Conservation (phyloP, 2,113 vertebrate species). For the Acrocephalus kingi region DNA sequence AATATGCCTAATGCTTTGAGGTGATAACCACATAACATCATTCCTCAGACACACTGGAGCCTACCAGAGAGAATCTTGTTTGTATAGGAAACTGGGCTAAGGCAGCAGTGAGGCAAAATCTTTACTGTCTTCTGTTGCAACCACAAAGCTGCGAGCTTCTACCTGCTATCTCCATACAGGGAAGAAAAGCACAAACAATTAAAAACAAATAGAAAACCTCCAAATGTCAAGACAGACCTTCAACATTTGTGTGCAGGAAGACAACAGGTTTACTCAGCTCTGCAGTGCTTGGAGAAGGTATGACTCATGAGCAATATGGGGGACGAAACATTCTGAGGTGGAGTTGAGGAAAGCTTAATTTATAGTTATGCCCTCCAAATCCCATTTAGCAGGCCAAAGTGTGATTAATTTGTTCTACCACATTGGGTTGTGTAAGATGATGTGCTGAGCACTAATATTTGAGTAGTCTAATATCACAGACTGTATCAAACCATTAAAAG, state of each 20-base stretch:
- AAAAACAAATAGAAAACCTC: constrained; percentile 22
- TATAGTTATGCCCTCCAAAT: neutral
- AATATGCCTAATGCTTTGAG: neutral
- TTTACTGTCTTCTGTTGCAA: neutral
- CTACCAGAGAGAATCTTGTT: constrained; percentile 29
- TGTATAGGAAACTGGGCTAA: constrained; percentile 29
- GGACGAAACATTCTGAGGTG: neutral
- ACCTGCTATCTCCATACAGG: constrained; percentile 7
- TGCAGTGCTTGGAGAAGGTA: neutral
- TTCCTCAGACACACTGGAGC: constrained; percentile 51
- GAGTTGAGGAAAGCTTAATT: neutral
- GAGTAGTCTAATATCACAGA: neutral
- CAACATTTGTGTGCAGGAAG: neutral
- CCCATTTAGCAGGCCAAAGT: neutral
- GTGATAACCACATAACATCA: constrained; percentile 45
- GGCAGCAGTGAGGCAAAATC: neutral
- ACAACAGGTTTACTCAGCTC: neutral
- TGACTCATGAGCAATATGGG: neutral
- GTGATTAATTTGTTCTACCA: neutral
- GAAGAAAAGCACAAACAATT: neutral
- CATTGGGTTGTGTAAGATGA: neutral
- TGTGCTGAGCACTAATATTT: neutral
- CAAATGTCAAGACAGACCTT: neutral
- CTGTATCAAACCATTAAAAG: neutral
- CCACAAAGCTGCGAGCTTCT: constrained; percentile 26